A percentile compares a stretch with the other conserved stretches of the same genome.
Evolutionary conservation across 2,113 vertebrate genomes (phyloP).

Genomic region (Salvelinus alpinus): DNA sequence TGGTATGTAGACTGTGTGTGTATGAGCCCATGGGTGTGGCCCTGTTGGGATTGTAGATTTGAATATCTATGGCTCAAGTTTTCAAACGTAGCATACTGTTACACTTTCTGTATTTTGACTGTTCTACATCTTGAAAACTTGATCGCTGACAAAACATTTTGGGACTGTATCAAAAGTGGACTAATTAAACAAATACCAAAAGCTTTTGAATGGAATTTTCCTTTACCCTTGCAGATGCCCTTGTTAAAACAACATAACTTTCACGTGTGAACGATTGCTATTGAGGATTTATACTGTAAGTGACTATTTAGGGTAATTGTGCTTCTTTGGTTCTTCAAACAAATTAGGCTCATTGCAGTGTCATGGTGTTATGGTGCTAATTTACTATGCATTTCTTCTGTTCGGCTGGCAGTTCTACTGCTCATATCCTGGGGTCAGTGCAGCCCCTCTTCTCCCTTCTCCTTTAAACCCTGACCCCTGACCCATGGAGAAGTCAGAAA

Average conservation of each 20-base stretch:
- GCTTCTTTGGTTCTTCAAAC: neutral
- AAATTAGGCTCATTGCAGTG: neutral
- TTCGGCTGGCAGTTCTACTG: neutral
- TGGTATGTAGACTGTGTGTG: conserved; percentile 14
- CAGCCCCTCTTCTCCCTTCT: neutral
- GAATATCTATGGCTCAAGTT: too few species aligned
- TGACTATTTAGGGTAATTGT: neutral
- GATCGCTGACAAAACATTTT: too few species aligned
- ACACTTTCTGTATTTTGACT: too few species aligned
- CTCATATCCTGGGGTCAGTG: neutral
- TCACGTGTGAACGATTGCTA: too few species aligned
- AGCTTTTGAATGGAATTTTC: too few species aligned
- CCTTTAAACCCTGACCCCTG: conserved; percentile 24
- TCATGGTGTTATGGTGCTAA: neutral
- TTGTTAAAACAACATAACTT: too few species aligned
- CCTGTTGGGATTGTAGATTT: neutral
- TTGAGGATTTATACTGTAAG: neutral
- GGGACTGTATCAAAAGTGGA: too few species aligned
- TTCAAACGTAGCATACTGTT: too few species aligned
- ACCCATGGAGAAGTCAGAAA: conserved; percentile 1
- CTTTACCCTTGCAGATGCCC: too few species aligned
- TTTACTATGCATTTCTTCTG: neutral
- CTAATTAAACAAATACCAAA: too few species aligned
- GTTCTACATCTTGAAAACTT: too few species aligned
- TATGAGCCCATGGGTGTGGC: neutral